phyloP scores from a whole-genome alignment of 2,888 invertebrate genomes.

The Epicampocera succincta region DNA sequence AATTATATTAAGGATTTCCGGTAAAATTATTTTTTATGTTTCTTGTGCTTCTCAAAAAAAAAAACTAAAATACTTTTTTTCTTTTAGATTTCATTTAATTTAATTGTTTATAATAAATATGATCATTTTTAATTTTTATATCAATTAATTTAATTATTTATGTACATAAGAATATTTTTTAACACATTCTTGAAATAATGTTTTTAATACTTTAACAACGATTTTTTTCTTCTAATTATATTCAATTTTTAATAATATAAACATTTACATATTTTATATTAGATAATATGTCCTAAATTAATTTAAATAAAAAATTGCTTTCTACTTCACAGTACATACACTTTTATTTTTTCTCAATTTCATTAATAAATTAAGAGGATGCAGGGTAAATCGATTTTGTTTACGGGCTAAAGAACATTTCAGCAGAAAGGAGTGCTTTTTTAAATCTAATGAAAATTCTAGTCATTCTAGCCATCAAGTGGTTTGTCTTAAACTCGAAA shows the following conservation, averaged over 20 bases:
- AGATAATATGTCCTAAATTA: slow-evolving; percentile 18
- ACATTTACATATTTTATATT: slow-evolving; percentile 32
- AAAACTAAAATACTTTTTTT: slow-evolving; percentile 25
- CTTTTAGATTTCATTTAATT: slow-evolving; percentile 47
- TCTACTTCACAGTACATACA: slow-evolving; percentile 17
- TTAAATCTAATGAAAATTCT: no score
- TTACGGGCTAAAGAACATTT: not conserved
- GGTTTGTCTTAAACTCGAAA: no score
- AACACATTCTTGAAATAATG: not conserved
- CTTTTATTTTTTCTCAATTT: not conserved
- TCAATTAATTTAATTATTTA: slow-evolving; percentile 35
- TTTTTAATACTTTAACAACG: slow-evolving; percentile 53
- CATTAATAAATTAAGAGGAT: not conserved
- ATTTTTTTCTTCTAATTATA: slow-evolving; percentile 18
- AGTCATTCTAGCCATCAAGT: no score
- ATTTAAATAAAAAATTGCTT: slow-evolving; percentile 37
- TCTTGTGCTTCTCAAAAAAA: slow-evolving; percentile 19
- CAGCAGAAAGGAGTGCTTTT: not conserved
- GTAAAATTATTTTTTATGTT: slow-evolving; percentile 31
- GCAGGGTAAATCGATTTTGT: slow-evolving; percentile 6
- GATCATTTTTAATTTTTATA: slow-evolving; percentile 38
- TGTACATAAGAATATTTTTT: slow-evolving; percentile 32
- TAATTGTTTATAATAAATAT: slow-evolving; percentile 68
- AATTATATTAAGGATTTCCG: slow-evolving; percentile 68
- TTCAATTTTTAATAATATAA: slow-evolving; percentile 51